Conservation (phyloP, 2,797 vertebrate genomes). For the Enteromius trimaculatus region DNA sequence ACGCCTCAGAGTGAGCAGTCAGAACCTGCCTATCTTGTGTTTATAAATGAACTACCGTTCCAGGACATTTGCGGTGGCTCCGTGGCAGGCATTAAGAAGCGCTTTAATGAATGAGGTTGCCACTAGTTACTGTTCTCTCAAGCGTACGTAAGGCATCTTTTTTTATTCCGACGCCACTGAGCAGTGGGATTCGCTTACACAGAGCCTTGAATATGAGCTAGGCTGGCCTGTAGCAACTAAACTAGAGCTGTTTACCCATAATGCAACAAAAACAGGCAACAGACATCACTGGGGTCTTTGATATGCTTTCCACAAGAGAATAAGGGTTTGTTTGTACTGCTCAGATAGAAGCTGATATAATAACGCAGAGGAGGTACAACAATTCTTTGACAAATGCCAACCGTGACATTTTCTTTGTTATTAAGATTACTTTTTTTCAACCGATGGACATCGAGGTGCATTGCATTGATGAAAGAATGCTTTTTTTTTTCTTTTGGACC, state of each 20-base stretch:
- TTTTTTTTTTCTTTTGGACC: slow-evolving; percentile 57
- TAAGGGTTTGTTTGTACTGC: slow-evolving; percentile 40
- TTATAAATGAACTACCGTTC: slow-evolving; percentile 72
- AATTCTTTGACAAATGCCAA: slow-evolving; percentile 38
- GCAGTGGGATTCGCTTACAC: slow-evolving; percentile 52
- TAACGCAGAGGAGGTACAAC: slow-evolving; percentile 10
- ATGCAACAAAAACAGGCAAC: slow-evolving; percentile 41
- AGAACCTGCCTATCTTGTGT: slow-evolving; percentile 60
- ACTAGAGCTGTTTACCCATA: slow-evolving; percentile 42
- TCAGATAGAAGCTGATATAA: slow-evolving; percentile 32
- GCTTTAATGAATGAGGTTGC: slow-evolving; percentile 81
- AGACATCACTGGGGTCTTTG: slow-evolving; percentile 28
- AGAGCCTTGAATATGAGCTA: slow-evolving; percentile 51
- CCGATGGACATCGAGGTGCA: slow-evolving; percentile 18
- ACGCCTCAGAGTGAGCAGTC: slow-evolving; percentile 57
- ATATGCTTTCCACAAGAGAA: slow-evolving; percentile 38
- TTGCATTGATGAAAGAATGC: slow-evolving; percentile 11
- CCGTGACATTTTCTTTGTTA: slow-evolving; percentile 34
- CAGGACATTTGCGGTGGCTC: slow-evolving; percentile 78
- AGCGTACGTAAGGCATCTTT: slow-evolving; percentile 64
- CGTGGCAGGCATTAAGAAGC: slow-evolving; percentile 74
- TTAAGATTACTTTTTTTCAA: slow-evolving; percentile 6
- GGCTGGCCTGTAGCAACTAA: slow-evolving; percentile 35
- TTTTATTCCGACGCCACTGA: slow-evolving; percentile 48
- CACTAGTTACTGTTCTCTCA: slow-evolving; percentile 80